A percentile compares a stretch with the other conserved stretches of the same genome.
These are phyloP conservation scores for Scaptomyza parva DNA, from an alignment of 2,888 invertebrate species.

Conservation along the genomic window DNA sequence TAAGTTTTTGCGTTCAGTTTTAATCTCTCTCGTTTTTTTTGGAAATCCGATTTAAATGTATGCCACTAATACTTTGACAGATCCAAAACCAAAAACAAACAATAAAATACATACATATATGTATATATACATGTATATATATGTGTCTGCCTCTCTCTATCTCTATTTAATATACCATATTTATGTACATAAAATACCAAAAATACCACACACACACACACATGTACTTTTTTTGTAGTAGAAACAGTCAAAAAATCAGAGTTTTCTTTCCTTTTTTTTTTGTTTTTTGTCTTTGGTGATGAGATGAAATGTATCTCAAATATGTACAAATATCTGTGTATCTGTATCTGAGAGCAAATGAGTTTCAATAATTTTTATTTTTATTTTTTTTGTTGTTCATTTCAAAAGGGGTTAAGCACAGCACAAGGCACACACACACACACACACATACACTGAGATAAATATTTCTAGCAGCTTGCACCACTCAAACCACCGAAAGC, in stretches of 20 bases:
- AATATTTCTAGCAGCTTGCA: constrained; percentile 16
- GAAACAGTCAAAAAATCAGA: constrained; percentile 17
- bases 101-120: constrained; percentile 22
- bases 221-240: constrained; percentile 24
- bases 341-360: constrained; percentile 41
- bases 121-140: constrained; percentile 2
- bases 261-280: no score
- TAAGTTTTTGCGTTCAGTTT: constrained; percentile 9
- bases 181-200: constrained; percentile 74
- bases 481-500: constrained; percentile 15
- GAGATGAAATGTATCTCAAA: constrained; percentile 16
- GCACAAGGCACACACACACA: constrained; percentile 34
- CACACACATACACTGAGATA: constrained; percentile 7
- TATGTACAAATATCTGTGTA: constrained; percentile 3
- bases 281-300: no score
- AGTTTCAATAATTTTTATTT: constrained; percentile 38
- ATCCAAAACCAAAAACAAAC: constrained; percentile 21
- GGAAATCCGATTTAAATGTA: constrained; percentile 67
- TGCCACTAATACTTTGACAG: constrained; percentile 78
- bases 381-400: background rate
- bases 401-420: constrained; percentile 52
- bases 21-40: constrained; percentile 22
- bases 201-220: constrained; percentile 34
- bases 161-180: constrained; percentile 54
- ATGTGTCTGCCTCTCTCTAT: constrained; percentile 13